phyloP scores from a whole-genome alignment of 2,113 vertebrate genomes.

The Garra rufa region DNA sequence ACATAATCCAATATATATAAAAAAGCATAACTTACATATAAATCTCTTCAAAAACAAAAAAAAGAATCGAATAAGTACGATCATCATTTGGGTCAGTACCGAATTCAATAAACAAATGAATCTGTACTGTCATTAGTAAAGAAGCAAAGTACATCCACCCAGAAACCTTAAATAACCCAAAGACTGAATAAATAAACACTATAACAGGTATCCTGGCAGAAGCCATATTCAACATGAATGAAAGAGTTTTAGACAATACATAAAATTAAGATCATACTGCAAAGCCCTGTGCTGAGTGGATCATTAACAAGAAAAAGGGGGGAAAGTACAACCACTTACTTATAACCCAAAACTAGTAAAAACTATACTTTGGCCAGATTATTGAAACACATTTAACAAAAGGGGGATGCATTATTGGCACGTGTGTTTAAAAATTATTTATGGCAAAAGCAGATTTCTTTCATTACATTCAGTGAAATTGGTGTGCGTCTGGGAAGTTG shows the following conservation, averaged over 20 bases:
- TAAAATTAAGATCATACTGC: conserved; percentile 48
- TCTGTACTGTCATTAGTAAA: conserved; percentile 74
- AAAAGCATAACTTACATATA: background rate
- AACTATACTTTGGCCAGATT: conserved; percentile 11
- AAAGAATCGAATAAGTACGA: too few species aligned
- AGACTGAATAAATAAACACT: conserved; percentile 86
- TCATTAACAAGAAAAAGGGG: conserved; percentile 22
- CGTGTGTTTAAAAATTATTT: background rate
- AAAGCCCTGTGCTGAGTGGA: conserved; percentile 72
- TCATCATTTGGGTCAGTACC: conserved; percentile 70
- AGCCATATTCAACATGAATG: conserved; percentile 70
- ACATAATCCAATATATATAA: conserved; percentile 4
- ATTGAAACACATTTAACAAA: background rate
- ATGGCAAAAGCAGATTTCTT: conserved; percentile 30
- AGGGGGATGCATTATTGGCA: conserved; percentile 24
- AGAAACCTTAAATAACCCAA: conserved; percentile 81
- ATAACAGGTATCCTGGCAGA: conserved; percentile 70
- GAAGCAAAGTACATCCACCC: conserved; percentile 95
- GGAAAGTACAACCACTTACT: too few species aligned
- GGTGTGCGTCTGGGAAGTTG: background rate
- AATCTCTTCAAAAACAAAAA: background rate
- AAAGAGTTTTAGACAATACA: conserved; percentile 67
- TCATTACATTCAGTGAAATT: background rate
- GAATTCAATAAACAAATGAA: conserved; percentile 73
- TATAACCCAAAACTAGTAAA: too few species aligned